Conservation (phyloP, 1,140 invertebrate species). For the Drosophila kanapiae region DNA sequence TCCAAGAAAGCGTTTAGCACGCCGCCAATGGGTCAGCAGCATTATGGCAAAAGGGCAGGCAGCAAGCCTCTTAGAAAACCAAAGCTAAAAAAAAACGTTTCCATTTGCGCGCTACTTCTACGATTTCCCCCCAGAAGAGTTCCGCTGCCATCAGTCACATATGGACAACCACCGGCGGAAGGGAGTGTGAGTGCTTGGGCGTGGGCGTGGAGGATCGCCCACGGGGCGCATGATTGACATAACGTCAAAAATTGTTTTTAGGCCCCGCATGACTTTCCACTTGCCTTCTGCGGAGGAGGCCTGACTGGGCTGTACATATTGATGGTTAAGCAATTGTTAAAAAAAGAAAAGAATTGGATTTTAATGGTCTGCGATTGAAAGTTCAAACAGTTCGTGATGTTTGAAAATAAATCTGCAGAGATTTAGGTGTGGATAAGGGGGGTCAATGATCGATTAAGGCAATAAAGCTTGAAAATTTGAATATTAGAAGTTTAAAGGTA, state of each 20-base stretch:
- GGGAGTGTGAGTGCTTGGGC: background rate
- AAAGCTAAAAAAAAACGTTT: constrained; percentile 28
- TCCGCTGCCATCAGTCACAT: background rate
- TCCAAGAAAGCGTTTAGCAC: constrained; percentile 57
- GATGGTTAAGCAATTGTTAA: constrained; percentile 26
- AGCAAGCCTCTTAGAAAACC: constrained; percentile 57
- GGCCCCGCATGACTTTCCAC: constrained; percentile 33
- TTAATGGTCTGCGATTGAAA: background rate
- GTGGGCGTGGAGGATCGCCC: constrained; percentile 51
- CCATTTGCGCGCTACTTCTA: constrained; percentile 52
- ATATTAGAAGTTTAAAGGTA: no score
- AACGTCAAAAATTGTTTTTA: constrained; percentile 25
- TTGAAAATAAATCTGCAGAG: constrained; percentile 2
- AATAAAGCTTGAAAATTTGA: background rate
- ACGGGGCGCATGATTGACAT: constrained; percentile 66
- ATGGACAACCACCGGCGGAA: constrained; percentile 36
- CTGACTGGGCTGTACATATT: constrained; percentile 45
- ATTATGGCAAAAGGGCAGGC: constrained; percentile 60
- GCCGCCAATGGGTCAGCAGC: constrained; percentile 49
- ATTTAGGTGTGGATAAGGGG: background rate
- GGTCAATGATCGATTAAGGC: background rate
- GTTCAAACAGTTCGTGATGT: background rate
- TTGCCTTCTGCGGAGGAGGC: constrained; percentile 35
- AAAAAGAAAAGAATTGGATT: background rate
- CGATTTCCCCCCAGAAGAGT: constrained; percentile 46